Evolutionary conservation across 2,797 vertebrate genomes (phyloP).

Genomic region (Loris lydekkerianus): DNA sequence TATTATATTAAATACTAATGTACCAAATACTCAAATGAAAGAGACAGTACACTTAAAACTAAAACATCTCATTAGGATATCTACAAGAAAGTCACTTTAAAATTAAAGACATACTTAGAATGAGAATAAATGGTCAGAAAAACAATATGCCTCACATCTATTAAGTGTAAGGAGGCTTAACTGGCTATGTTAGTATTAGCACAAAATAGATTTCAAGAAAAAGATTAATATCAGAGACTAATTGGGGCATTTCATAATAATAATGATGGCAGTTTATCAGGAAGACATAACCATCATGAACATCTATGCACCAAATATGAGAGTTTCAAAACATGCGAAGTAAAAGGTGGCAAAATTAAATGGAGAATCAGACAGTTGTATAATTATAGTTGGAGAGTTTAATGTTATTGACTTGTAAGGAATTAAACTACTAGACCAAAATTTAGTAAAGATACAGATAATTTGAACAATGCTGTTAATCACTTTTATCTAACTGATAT

Average conservation of each 20-base stretch:
- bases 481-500: not conserved
- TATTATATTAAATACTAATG: conserved; percentile 30
- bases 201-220: not conserved
- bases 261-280: not conserved
- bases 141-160: not conserved
- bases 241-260: not conserved
- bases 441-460: not conserved
- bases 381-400: not conserved
- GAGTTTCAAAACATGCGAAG: not conserved
- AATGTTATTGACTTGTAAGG: not conserved
- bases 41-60: not conserved
- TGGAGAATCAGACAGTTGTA: not conserved
- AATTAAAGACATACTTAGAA: not conserved
- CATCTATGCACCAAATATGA: not conserved
- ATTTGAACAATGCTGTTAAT: not conserved
- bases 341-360: conserved; percentile 28
- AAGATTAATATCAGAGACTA: not conserved
- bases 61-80: not conserved
- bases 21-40: not conserved
- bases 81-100: not conserved
- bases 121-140: not conserved
- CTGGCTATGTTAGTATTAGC: not conserved
- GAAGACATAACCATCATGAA: not conserved
- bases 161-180: not conserved
- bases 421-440: conserved; percentile 5